These are phyloP conservation scores for Acrocyrtus sp. DNA, from an alignment of 2,888 invertebrate genomes.

Conservation along the genomic window DNA sequence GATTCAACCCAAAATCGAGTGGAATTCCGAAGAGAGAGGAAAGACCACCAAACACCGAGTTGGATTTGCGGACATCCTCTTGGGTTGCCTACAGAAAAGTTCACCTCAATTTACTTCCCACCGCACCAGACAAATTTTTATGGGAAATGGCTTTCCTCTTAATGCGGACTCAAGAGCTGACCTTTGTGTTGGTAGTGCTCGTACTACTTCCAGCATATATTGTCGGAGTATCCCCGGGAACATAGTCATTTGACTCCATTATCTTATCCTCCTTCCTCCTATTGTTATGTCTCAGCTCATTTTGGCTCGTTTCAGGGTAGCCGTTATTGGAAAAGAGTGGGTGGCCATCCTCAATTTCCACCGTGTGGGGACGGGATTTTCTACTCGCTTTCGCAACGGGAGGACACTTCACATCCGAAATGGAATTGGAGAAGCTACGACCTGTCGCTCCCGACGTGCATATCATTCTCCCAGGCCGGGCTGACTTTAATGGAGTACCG, in stretches of 20 bases:
- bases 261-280: constrained; percentile 55
- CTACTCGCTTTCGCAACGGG: constrained; percentile 50
- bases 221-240: constrained; percentile 73
- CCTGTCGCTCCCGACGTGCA: constrained; percentile 48
- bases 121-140: neutral
- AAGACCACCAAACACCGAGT: constrained; percentile 51
- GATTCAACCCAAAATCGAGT: constrained; percentile 72
- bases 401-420: constrained; percentile 53
- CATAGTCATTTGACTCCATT: constrained; percentile 66
- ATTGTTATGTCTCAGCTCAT: constrained; percentile 48
- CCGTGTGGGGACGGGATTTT: constrained; percentile 51
- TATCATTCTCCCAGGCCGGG: constrained; percentile 61
- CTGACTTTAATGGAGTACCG: constrained; percentile 60
- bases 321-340: constrained; percentile 52
- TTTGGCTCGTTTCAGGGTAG: constrained; percentile 39
- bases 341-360: constrained; percentile 50
- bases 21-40: constrained; percentile 86
- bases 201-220: constrained; percentile 69
- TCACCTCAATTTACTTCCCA: neutral
- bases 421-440: constrained; percentile 33
- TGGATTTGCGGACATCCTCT: constrained; percentile 55
- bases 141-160: neutral
- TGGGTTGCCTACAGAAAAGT: constrained; percentile 42
- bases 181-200: constrained; percentile 38
- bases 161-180: constrained; percentile 1